Base-by-base conservation (phyloP, 2,113 vertebrate species). In the Platycercus adscitus region DNA sequence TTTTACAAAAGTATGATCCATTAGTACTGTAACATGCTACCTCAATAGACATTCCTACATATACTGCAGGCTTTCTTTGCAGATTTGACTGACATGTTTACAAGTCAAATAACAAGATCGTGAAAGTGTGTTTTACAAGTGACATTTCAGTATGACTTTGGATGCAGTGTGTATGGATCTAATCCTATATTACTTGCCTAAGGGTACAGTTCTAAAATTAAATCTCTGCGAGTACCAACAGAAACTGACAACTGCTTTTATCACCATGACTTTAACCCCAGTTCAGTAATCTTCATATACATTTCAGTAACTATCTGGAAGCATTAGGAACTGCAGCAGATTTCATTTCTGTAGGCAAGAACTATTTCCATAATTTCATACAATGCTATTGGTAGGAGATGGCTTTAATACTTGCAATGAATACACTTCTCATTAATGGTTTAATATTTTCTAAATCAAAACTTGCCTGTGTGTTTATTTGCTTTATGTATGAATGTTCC, bases 181-280 rank as follows among this genome's bases (percentile, higher is more conserved):
- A 81, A 84, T 78, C 50, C 88, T 92, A 1, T 83, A 91, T 91
- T 86, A 71, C 61, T 81, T 76, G 47, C 83, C 64, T 56, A 43
- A 44, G 31, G 47, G 26, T 47, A 50, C 11, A 33, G 35, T 60
- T 89, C 72, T 86, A 86, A 94, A 93, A 86, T 83, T 78, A 81
- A 84, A 86, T 56, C 39, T 90, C 79, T 71, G 60, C 37, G 71
- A 71, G 25, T 37, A 60, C 29, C 60, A 93, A 78, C 43, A 60
- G 81, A 88, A 96, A 70, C 39, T 52, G 71, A 82, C 35, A 70
- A 81, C 77, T 84, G 69, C 46, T 95, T 93, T 88, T 88, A 35
- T 83, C 39, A n/a, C 75, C 29, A 3, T 66, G 70, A 77, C 7
- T 90, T 90, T 37, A 80, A 82, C 26, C 24, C 25, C 39, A 76